Conservation (phyloP, 2,113 vertebrate species). For the Boulengeromyrus knoepffleri region DNA sequence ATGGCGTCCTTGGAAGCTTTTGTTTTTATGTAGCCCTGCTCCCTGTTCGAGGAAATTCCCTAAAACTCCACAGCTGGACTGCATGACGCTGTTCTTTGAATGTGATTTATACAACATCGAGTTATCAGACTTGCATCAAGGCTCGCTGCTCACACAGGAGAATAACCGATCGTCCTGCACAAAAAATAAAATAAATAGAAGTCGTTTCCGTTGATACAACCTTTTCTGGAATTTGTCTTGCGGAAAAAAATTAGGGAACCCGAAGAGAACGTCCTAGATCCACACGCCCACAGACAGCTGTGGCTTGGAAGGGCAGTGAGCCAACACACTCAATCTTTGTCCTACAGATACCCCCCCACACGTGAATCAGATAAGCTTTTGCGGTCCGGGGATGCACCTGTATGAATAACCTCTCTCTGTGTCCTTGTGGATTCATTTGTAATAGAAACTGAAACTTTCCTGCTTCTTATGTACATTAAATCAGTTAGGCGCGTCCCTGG, state of each 20-base stretch:
- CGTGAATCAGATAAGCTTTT: neutral
- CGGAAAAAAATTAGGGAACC: neutral
- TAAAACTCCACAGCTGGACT: constrained; percentile 20
- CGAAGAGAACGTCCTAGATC: neutral
- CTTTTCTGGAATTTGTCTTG: neutral
- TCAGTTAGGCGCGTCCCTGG: neutral
- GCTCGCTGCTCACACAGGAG: neutral
- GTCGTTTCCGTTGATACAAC: neutral
- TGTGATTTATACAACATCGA: neutral
- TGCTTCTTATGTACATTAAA: neutral
- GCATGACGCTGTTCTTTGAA: neutral
- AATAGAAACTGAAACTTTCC: neutral
- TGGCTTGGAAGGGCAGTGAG: neutral
- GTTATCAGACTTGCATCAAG: neutral
- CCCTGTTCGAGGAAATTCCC: constrained; percentile 34
- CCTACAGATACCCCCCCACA: neutral
- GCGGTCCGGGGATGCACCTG: neutral
- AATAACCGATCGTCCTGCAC: neutral
- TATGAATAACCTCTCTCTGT: neutral
- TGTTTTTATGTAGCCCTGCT: neutral
- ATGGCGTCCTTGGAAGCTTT: neutral
- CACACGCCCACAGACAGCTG: constrained; percentile 3
- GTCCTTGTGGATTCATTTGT: neutral
- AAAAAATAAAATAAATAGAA: neutral
- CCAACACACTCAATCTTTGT: neutral